Evolutionary conservation across 2,888 invertebrate genomes (phyloP), one percentile per base, ranked within the genome.

Genomic region (Philopedon plagiatum): DNA sequence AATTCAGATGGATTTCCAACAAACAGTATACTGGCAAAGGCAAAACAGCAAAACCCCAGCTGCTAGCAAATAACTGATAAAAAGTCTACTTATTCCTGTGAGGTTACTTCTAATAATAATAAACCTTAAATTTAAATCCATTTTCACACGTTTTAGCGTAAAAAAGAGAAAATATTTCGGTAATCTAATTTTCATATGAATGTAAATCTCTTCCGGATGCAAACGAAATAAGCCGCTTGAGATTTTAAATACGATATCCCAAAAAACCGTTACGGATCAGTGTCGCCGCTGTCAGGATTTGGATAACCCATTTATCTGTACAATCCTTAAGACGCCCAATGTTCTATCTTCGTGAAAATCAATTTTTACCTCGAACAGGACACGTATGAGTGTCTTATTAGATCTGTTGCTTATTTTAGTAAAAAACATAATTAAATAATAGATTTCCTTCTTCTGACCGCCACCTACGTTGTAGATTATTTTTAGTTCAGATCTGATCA

Each of bases 171-270:
- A 13, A 39, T 13, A 39, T 13, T 13, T 39, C 13, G 39, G 39
- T 39, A 11, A 39, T 39, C 39, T 13, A 4, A 39, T 39, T 39
- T 39, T 39, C 39, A 39, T 39, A 39, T 39, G 39, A 39, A 39
- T 39, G 39, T 39, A 39, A 39, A 39, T 39, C 39, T 39, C 13
- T 39, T 39, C 11, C 39, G 39, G 39, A 39, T 39, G 39, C 39
- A 39, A 39, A 39, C 13, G 39, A 13, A 39, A 39, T 39, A n/a
- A 39, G n/a, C 39, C 39, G 3, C 39, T 39, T 39, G 39, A 39
- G 39, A 39, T 39, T 39, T 39, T 39, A 39, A 39, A 39, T 34
- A 39, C 39, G 39, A 39, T 39, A 11, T 39, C 39, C 39, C 39
- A 13, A 13, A n/a, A 13, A 39, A 39, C 39, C 13, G 39, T 39